Percentiles rank a stretch among this genome's conserved stretches.
Evolutionary conservation across 1,140 invertebrate genomes (phyloP).

Genomic region (Oncopodura yosiiana): DNA sequence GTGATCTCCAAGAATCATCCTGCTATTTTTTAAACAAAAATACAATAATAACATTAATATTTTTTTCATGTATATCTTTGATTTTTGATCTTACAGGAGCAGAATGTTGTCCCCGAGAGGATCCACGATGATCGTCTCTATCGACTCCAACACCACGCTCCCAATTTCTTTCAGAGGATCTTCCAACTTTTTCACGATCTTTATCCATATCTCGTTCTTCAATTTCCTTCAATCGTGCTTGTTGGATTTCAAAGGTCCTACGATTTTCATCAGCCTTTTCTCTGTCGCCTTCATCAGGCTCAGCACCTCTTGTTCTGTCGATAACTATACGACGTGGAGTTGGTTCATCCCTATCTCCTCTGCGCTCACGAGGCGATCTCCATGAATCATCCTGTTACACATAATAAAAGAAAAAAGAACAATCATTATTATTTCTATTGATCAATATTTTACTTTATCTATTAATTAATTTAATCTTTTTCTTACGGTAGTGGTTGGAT

Average conservation of each 20-base stretch:
- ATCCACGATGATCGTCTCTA: conserved; percentile 22
- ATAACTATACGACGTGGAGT: conserved; percentile 54
- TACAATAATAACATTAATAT: too few relatives aligned
- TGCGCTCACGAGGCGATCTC: background rate
- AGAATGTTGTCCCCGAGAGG: conserved; percentile 15
- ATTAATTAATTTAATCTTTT: too few relatives aligned
- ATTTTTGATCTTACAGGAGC: too few relatives aligned
- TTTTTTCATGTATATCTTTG: too few relatives aligned
- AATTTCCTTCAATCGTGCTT: conserved; percentile 32
- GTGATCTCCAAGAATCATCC: conserved; percentile 10
- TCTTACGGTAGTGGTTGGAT: too few relatives aligned
- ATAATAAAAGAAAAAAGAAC: too few relatives aligned
- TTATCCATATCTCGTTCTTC: conserved; percentile 28
- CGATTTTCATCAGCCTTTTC: conserved; percentile 36
- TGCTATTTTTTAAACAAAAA: conserved; percentile 18
- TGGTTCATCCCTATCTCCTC: background rate
- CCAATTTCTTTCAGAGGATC: conserved; percentile 17
- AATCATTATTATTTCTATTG: too few relatives aligned
- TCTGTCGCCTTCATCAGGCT: conserved; percentile 49
- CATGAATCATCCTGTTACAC: conserved; percentile 16
- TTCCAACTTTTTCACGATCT: background rate
- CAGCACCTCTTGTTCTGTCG: conserved; percentile 58
- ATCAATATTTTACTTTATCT: too few relatives aligned
- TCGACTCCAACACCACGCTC: conserved; percentile 23
- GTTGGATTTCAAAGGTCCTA: conserved; percentile 36